Percentiles rank a stretch among this genome's conserved stretches.
Evolutionary conservation across 2,888 invertebrate species (phyloP).

Genomic region (Strigamia crassipes): DNA sequence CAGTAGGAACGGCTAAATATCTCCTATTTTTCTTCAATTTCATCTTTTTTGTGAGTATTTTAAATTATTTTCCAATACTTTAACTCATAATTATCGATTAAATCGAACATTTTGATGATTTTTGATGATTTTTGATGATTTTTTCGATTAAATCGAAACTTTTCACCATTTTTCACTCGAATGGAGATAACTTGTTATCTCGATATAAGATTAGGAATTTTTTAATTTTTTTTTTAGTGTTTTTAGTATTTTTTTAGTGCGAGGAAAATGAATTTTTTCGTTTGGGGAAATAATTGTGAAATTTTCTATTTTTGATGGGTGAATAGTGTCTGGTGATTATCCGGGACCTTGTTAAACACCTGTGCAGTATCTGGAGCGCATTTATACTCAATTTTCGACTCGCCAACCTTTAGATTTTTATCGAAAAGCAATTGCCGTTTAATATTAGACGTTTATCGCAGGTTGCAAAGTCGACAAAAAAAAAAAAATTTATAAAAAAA

Average conservation of each 20-base stretch:
- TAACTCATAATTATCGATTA: no score
- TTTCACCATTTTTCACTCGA: no score
- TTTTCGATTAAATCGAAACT: no score
- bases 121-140: no score
- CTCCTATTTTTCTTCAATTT: slow-evolving; percentile 46
- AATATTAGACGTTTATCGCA: neutral
- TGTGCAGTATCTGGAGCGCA: neutral
- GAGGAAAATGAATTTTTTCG: no score
- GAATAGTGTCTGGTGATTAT: neutral
- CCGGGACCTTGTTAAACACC: neutral
- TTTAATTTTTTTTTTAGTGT: no score
- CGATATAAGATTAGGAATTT: no score
- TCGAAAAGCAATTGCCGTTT: neutral
- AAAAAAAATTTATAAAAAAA: no score
- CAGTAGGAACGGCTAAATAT: slow-evolving; percentile 38
- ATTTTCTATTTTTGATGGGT: neutral
- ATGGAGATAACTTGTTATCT: no score
- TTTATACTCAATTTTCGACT: neutral
- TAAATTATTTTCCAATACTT: no score
- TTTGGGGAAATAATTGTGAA: neutral
- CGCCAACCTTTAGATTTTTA: neutral
- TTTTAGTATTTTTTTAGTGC: no score
- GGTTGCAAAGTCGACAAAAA: neutral
- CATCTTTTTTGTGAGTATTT: slow-evolving; percentile 58
- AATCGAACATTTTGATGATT: no score